These are phyloP conservation scores for Cephalotes varians DNA, from an alignment of 2,888 invertebrate genomes.

Conservation along the genomic window DNA sequence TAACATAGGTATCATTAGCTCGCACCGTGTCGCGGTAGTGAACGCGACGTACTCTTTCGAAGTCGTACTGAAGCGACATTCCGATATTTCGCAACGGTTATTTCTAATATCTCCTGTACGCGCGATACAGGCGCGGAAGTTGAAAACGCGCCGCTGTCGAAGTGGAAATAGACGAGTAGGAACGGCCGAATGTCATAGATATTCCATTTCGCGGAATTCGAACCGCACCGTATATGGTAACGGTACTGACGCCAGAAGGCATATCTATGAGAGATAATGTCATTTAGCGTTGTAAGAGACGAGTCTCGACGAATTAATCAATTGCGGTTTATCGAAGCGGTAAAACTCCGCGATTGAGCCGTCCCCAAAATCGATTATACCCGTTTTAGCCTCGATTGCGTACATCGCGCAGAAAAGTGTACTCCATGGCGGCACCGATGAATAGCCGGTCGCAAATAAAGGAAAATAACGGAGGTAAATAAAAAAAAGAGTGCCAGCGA, in stretches of 20 bases:
- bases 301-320: conserved; percentile 7
- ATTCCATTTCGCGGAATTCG: conserved; percentile 23
- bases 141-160: neutral
- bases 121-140: conserved; percentile 11
- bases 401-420: conserved; percentile 21
- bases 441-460: conserved; percentile 62
- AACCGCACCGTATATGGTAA: neutral
- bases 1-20: conserved; percentile 57
- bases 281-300: conserved; percentile 33
- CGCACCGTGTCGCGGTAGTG: conserved; percentile 13
- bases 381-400: conserved; percentile 34
- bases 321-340: conserved; percentile 24
- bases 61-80: conserved; percentile 27
- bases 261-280: conserved; percentile 12
- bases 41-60: conserved; percentile 51
- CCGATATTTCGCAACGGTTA: conserved; percentile 27
- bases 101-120: conserved; percentile 26
- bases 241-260: neutral
- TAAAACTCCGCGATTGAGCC: neutral
- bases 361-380: neutral
- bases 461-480: conserved; percentile 57
- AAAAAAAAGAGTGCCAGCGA: conserved; percentile 56
- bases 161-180: conserved; percentile 6
- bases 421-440: conserved; percentile 46
- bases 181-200: conserved; percentile 22